phyloP scores from a whole-genome alignment of 23 tunicate genomes.

The Aplidium turbinatum region DNA sequence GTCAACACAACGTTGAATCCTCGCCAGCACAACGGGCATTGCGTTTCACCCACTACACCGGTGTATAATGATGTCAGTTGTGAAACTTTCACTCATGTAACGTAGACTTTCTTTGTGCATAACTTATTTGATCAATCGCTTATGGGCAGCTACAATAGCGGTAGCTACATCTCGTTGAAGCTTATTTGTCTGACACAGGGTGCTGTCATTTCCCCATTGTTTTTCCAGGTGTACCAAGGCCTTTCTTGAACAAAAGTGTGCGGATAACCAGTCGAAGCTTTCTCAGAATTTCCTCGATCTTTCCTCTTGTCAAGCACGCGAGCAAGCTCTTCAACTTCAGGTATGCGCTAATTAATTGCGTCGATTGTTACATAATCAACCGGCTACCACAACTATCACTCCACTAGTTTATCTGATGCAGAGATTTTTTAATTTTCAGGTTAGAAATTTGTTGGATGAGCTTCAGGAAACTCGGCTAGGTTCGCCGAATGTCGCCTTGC shows the following conservation, averaged over 20 bases:
- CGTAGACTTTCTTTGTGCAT: no score
- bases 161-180: no score
- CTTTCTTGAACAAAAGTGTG: not conserved
- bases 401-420: not conserved
- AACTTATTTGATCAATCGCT: no score
- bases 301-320: conserved; percentile 15
- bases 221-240: not conserved
- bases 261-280: not conserved
- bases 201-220: no score
- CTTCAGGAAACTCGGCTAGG: conserved; percentile 42
- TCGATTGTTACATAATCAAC: not conserved
- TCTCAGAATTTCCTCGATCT: not conserved
- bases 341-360: not conserved
- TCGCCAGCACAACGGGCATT: no score
- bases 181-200: no score
- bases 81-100: no score
- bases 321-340: conserved; percentile 21
- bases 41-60: no score
- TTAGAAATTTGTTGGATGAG: conserved; percentile 34
- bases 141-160: no score
- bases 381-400: not conserved
- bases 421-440: conserved; percentile 12
- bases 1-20: no score
- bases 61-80: no score
- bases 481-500: conserved; percentile 32